Percentiles rank a stretch among this genome's conserved stretches.
Conservation (phyloP, 92 coral and sea anemone species). For the Epizoanthus stellaris region DNA sequence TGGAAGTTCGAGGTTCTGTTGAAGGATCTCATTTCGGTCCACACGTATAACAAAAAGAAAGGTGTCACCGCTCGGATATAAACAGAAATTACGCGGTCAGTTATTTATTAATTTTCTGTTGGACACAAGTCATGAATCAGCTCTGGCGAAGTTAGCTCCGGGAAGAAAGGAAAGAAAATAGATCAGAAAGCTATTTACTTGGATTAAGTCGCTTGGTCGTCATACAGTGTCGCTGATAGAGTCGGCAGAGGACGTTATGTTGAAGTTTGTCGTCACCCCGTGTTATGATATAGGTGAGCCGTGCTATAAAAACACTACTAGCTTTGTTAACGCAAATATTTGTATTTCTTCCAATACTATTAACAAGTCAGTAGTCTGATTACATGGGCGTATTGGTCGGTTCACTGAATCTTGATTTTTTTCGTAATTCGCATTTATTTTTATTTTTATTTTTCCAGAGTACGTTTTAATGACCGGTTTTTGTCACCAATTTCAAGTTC, state of each 20-base stretch:
- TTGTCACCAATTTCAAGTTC: too few relatives aligned
- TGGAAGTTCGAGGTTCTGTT: conserved; percentile 2
- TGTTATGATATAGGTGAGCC: conserved; percentile 10
- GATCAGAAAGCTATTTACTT: background rate
- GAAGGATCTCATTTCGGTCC: background rate
- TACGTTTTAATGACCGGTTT: too few relatives aligned
- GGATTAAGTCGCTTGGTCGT: background rate
- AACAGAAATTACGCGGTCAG: background rate
- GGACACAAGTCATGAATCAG: background rate
- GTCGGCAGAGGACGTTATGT: background rate
- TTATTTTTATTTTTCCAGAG: too few relatives aligned
- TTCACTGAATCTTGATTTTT: too few relatives aligned
- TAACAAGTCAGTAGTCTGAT: too few relatives aligned
- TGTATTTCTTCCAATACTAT: too few relatives aligned
- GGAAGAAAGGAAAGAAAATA: background rate
- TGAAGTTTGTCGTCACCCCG: conserved; percentile 17
- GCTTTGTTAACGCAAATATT: background rate
- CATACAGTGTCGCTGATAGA: background rate
- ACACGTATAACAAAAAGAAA: background rate
- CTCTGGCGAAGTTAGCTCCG: background rate
- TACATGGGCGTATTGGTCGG: too few relatives aligned
- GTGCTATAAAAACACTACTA: background rate
- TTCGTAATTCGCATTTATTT: too few relatives aligned
- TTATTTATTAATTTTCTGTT: conserved; percentile 4
- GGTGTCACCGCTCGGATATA: background rate